Evolutionary conservation across 2,888 invertebrate species (phyloP).

Genomic region (Sisyra terminalis): DNA sequence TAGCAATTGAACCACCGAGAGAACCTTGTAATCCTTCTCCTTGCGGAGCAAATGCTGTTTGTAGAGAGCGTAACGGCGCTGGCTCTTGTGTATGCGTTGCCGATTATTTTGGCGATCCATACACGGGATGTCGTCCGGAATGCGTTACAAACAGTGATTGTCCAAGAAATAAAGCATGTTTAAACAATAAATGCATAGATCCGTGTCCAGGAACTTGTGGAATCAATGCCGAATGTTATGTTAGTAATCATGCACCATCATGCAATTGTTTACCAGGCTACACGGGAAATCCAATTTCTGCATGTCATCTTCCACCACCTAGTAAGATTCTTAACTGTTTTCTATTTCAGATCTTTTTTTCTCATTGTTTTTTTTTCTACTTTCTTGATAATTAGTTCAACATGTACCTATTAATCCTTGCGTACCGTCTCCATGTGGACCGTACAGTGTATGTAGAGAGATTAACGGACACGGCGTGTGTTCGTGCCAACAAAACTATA

Average conservation of each 20-base stretch:
- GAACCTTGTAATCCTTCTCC: slow-evolving; percentile 70
- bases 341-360: slow-evolving; percentile 12
- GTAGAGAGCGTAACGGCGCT: slow-evolving; percentile 62
- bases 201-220: slow-evolving; percentile 74
- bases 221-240: slow-evolving; percentile 65
- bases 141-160: slow-evolving; percentile 81
- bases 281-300: slow-evolving; percentile 61
- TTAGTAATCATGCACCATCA: slow-evolving; percentile 66
- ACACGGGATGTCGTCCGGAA: slow-evolving; percentile 72
- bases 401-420: slow-evolving; percentile 35
- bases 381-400: slow-evolving; percentile 12
- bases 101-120: slow-evolving; percentile 76
- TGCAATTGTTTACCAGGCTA: slow-evolving; percentile 58
- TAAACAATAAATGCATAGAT: slow-evolving; percentile 69
- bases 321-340: slow-evolving; percentile 21
- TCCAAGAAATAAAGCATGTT: slow-evolving; percentile 54
- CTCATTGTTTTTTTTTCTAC: not conserved
- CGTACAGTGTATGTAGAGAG: slow-evolving; percentile 60
- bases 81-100: slow-evolving; percentile 69
- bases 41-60: slow-evolving; percentile 73
- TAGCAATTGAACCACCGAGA: slow-evolving; percentile 30
- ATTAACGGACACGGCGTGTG: slow-evolving; percentile 61
- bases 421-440: slow-evolving; percentile 59
- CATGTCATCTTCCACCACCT: slow-evolving; percentile 42
- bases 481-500: slow-evolving; percentile 60